Evolutionary conservation across 1,140 invertebrate genomes (phyloP), one percentile per base, ranked within the genome.

Genomic region (Drosophila orena): DNA sequence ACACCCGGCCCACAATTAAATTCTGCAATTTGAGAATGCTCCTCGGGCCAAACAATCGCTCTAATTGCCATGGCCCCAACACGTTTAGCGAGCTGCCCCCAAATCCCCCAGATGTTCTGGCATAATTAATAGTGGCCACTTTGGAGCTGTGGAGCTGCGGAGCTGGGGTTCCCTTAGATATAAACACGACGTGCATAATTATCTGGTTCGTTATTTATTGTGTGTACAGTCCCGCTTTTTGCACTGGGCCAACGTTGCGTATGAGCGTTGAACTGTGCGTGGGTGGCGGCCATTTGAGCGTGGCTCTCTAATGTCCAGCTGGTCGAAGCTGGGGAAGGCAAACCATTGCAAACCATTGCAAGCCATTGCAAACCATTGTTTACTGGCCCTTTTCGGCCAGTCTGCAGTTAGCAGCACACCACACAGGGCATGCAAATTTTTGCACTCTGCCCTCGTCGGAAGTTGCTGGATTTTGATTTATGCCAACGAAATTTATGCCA

Each of bases 401-500:
- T 49, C 66, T 71, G 68, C 64, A 64, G 60, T 57, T 64, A 42
- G 40, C 37, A 42, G 38, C 30, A 42, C 38, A 55, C 62, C 65
- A 44, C 17, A 44, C 10, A 42, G 68, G 68, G 71, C 80, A 88
- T 89, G 85, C 84, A 84, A 84, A 89, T 88, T 84, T 89, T 90
- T 86, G 85, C 86, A 90, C 74, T 79, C 61, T 75, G 81, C 75
- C 65, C 76, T 83, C 77, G 79, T 85, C 85, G 85, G 85, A 90
- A 90, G 85, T 90, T 79, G 69, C 80, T 71, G 73, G 54, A 85
- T 85, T 90, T 90, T 90, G 85, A 90, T 90, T 90, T 90, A 90
- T 90, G 85, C 86, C 81, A 89, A 75, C 85, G 74, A 90, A 90
- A 90, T 90, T 90, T 90, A 90, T 90, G 81, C 86, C 77, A 85